Conservation (phyloP, 2,797 vertebrate genomes). For the Sebastes hubbsi region DNA sequence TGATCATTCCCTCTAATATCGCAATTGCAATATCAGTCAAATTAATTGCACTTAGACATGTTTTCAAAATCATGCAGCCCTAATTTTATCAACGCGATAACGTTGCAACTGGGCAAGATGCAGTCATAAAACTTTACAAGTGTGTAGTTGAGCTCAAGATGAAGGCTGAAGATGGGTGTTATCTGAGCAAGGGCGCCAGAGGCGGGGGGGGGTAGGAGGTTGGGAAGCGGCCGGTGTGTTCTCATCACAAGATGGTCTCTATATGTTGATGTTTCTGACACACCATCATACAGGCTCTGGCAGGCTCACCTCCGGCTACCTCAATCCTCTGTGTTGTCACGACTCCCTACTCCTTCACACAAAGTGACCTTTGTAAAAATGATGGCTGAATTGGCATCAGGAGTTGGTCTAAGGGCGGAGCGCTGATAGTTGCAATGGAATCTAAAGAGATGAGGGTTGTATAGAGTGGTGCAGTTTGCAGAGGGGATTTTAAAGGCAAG, state of each 20-base stretch:
- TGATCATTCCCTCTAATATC: too few relatives aligned
- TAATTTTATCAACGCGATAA: background rate
- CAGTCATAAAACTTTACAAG: background rate
- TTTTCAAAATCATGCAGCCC: too few relatives aligned
- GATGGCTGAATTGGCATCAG: constrained; percentile 19
- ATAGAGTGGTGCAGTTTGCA: background rate
- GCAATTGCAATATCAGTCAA: too few relatives aligned
- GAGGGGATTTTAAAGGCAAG: constrained; percentile 14
- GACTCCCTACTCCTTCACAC: background rate
- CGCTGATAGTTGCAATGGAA: background rate
- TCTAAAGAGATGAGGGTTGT: background rate
- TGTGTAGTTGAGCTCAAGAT: background rate
- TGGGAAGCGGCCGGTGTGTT: background rate
- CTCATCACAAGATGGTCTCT: background rate
- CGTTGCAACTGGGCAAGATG: background rate
- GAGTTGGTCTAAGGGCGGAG: constrained; percentile 1
- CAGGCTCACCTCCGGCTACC: background rate
- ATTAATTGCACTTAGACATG: too few relatives aligned
- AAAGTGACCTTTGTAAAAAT: background rate
- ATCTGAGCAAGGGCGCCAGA: too few relatives aligned
- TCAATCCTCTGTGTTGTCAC: background rate
- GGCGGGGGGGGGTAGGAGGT: too few relatives aligned
- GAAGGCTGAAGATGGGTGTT: background rate
- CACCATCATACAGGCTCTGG: background rate
- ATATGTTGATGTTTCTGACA: background rate